These are phyloP conservation scores for Actinernus sp. DNA, from an alignment of 92 coral and sea anemone species.

Conservation along the genomic window DNA sequence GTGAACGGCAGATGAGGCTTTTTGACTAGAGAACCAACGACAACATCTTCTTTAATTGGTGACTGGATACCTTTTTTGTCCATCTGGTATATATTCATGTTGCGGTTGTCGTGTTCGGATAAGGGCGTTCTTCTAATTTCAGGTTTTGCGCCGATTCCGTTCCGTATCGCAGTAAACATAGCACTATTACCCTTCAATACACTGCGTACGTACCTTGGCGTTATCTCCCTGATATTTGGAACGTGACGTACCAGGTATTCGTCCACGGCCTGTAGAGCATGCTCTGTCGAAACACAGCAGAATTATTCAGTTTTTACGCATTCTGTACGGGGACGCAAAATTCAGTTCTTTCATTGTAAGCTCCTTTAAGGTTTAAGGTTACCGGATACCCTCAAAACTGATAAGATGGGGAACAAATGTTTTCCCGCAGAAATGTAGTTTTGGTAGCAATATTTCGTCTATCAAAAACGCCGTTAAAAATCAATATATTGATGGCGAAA, in stretches of 20 bases:
- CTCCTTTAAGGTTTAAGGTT: too few species aligned
- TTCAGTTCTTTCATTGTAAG: too few species aligned
- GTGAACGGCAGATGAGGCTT: not conserved
- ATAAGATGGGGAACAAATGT: too few species aligned
- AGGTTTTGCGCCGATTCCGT: not conserved
- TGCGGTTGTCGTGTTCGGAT: not conserved
- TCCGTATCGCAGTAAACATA: not conserved
- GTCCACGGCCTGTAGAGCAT: slow-evolving; percentile 83
- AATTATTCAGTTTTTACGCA: too few species aligned
- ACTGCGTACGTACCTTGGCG: slow-evolving; percentile 75
- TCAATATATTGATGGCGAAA: too few species aligned
- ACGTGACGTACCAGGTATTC: slow-evolving; percentile 56
- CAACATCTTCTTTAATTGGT: not conserved
- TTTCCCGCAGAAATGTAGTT: too few species aligned
- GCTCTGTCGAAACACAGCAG: slow-evolving; percentile 49
- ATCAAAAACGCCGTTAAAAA: too few species aligned
- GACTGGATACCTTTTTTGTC: not conserved
- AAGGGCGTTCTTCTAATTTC: slow-evolving; percentile 2
- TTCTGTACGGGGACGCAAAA: too few species aligned
- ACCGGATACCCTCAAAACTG: too few species aligned
- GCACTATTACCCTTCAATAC: slow-evolving; percentile 39
- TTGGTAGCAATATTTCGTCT: too few species aligned
- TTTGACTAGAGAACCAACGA: not conserved
- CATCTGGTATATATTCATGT: not conserved
- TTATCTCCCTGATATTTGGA: slow-evolving; percentile 58